phyloP scores from a whole-genome alignment of 2,797 vertebrate species.

The Simalia tracyae region DNA sequence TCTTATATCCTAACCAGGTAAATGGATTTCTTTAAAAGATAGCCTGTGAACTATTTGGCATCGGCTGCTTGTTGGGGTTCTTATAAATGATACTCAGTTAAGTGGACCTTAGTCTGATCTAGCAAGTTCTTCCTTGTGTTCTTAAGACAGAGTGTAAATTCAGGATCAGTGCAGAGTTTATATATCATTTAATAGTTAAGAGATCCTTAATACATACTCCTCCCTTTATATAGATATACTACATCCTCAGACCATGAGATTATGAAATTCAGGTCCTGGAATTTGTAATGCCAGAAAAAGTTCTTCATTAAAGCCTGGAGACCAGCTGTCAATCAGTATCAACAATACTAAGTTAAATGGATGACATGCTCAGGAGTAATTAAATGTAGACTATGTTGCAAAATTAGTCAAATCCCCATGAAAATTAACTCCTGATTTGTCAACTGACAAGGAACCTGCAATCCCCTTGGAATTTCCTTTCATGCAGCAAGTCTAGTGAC shows the following conservation, averaged over 20 bases:
- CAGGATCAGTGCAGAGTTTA: neutral
- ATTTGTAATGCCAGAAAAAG: neutral
- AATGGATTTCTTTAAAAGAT: neutral
- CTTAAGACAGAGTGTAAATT: neutral
- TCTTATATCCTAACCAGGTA: neutral
- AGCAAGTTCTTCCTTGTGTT: neutral
- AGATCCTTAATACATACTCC: too few species aligned
- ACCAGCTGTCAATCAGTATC: neutral
- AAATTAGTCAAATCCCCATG: neutral
- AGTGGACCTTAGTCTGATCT: neutral
- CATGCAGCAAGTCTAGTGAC: too few species aligned
- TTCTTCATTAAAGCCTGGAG: neutral
- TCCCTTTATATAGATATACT: neutral
- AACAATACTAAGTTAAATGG: neutral
- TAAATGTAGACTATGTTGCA: neutral
- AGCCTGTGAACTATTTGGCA: neutral
- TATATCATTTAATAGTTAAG: neutral
- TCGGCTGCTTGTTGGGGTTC: neutral
- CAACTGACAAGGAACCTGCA: neutral
- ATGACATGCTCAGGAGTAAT: neutral
- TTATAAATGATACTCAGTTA: neutral
- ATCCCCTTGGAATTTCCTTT: neutral
- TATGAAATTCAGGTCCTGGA: neutral
- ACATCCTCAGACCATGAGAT: neutral
- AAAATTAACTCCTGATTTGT: neutral